Evolutionary conservation across 2,888 invertebrate genomes (phyloP).

Genomic region (Chymomyza caudatula): DNA sequence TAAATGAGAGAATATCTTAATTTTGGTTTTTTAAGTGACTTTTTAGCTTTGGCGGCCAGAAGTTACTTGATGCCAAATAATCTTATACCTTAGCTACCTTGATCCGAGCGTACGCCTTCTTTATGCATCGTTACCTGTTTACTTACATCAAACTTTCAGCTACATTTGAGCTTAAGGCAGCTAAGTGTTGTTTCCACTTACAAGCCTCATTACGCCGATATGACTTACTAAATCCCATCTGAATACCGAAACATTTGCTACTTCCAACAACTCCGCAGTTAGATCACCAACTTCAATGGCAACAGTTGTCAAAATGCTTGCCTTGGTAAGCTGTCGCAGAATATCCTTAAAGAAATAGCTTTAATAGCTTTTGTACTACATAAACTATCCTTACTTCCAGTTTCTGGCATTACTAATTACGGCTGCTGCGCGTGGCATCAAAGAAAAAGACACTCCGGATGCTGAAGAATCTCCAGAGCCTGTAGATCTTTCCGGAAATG

Average conservation of each 20-base stretch:
- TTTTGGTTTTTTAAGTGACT: too few species aligned
- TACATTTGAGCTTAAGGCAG: constrained; percentile 9
- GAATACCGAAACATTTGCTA: background rate
- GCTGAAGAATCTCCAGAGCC: constrained; percentile 2
- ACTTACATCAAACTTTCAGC: background rate
- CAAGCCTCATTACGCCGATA: constrained; percentile 53
- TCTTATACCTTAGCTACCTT: background rate
- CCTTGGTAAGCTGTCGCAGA: constrained; percentile 19
- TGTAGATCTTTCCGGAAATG: constrained; percentile 30
- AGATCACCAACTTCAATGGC: constrained; percentile 23
- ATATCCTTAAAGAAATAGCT: background rate
- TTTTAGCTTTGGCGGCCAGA: too few species aligned
- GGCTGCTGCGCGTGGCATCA: constrained; percentile 29
- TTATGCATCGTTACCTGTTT: background rate
- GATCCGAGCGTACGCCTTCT: background rate
- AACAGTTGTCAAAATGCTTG: constrained; percentile 46
- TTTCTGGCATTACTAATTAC: constrained; percentile 7
- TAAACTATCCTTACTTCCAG: background rate
- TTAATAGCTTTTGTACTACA: background rate
- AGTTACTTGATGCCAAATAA: too few species aligned
- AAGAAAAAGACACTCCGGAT: background rate
- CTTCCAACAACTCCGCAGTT: constrained; percentile 29
- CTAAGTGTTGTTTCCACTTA: constrained; percentile 30
- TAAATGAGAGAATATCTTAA: too few species aligned
- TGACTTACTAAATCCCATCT: background rate